Conservation (phyloP, 2,113 vertebrate species). For the Patagioenas fasciata region DNA sequence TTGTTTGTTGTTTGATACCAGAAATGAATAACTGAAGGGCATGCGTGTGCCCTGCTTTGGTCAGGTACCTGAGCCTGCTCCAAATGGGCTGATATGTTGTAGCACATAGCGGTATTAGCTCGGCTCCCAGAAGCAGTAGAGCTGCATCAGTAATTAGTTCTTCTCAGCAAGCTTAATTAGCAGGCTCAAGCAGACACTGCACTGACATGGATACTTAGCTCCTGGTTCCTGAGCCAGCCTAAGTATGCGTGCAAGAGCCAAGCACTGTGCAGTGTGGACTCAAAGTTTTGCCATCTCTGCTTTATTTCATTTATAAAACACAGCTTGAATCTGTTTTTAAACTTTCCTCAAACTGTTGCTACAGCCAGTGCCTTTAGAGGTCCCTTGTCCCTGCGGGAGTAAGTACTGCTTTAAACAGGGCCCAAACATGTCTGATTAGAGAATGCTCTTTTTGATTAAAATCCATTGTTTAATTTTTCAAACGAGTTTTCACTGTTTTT, state of each 20-base stretch:
- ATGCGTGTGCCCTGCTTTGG: slow-evolving; percentile 9
- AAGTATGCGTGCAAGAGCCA: slow-evolving; percentile 47
- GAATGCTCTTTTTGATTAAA: slow-evolving; percentile 48
- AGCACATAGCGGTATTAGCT: slow-evolving; percentile 44
- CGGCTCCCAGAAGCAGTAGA: slow-evolving; percentile 47
- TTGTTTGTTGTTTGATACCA: slow-evolving; percentile 21
- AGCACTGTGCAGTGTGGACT: not conserved
- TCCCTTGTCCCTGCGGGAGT: not conserved
- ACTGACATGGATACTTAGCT: slow-evolving; percentile 67
- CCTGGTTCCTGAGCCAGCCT: slow-evolving; percentile 43
- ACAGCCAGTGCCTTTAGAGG: not conserved
- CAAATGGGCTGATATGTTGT: slow-evolving; percentile 14
- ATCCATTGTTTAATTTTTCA: slow-evolving; percentile 71
- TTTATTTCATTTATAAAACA: slow-evolving; percentile 61
- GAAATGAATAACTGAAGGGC: slow-evolving; percentile 26
- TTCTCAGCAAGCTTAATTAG: slow-evolving; percentile 67
- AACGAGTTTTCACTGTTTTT: slow-evolving; percentile 66
- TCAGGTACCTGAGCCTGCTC: slow-evolving; percentile 15
- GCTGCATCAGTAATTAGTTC: slow-evolving; percentile 67
- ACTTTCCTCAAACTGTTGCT: not conserved
- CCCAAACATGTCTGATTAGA: not conserved
- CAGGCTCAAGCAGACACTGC: slow-evolving; percentile 58
- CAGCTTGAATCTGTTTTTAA: slow-evolving; percentile 38
- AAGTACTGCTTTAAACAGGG: not conserved
- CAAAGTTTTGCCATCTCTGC: slow-evolving; percentile 44